Base-by-base conservation (phyloP, 2,888 invertebrate species). In the Cantharis nigra region DNA sequence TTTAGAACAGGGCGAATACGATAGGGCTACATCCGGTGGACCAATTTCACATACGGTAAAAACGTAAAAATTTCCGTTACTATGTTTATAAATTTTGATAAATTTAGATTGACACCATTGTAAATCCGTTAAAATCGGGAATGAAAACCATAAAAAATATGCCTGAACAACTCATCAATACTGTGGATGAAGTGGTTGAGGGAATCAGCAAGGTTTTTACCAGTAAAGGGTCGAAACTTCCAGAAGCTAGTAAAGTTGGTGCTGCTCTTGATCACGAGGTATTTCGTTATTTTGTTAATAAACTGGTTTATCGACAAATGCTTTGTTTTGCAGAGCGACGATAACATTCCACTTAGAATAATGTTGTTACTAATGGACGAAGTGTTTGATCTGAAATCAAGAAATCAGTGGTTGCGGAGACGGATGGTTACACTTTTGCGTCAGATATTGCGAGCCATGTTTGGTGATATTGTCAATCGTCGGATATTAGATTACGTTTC, bases 401-500 rank as follows among this genome's bases (percentile, higher is more conserved):
- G 95, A 81, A 95, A 95, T 86, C 95, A 95, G 83, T 96, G 96
- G 96, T 89, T 96, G 71, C 88, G 96, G 63, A 90, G 95, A 72
- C 91, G 95, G 76, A 92, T 96, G 80, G 93, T 96, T 9, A 92
- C 93, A 11, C 89, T 96, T 65, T 87, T 96, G 18, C 89, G 95
- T 16, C 94, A 95, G 88, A 93, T 96, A 74, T 91, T 96, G 70
- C 92, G 94, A 81, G 93, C 94, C 16, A 94, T 95, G 90, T 93
- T 95, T 85, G 96, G 96, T 18, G 95, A 95, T 85, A 94, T 94
- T 81, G 94, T 96, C 63, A 96, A 96, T 88, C 90, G 96, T 83
- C 93, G 96, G 87, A 97, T 98, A 79, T 91, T 97, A 72, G 97
- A 97, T 84, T 94, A 96, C 84, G 97, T 98, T 1, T 94, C 96